Evolutionary conservation across 2,113 vertebrate genomes (phyloP), one percentile per base, ranked within the genome.

Genomic region (Neodontobutis hainanensis): DNA sequence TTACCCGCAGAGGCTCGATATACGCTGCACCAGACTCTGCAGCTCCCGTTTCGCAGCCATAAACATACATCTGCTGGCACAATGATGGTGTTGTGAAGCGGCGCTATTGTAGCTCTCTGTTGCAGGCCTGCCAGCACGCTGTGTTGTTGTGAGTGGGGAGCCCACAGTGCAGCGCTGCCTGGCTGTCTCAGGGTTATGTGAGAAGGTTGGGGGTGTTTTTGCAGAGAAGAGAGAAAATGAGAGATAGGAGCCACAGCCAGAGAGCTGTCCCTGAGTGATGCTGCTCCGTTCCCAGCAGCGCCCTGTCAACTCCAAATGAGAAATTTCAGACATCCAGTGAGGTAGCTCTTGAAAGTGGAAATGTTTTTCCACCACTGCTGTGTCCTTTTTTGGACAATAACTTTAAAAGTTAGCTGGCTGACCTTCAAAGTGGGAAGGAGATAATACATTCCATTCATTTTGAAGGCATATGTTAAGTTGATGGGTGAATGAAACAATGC

Each of bases 241-340:
- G 71, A 87, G 82, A 87, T 74, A 78, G 76, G 68, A 81, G 77
- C 73, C 71, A 78, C 61, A 80, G 76, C 81, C 73, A 70, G 80
- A 78, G 78, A 85, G 61, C 75, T 68, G 78, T 85, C 83, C 81
- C 80, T 80, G 88, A 90, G 72, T 86, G 84, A 89, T 85, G 75
- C 84, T 61, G 71, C 67, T 77, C 75, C 63, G 68, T 87, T 80
- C 75, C 73, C 76, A 84, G 67, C 77, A 86, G 82, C 83, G 67
- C 77, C 80, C 89, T 89, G 87, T 93, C 88, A 89, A 81, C 82
- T 65, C 78, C 81, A 89, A 91, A 92, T 91, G 88, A 92, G 86
- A 92, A 90, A 88, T 88, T 79, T 86, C 68, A 80, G 83, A 82
- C 83, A 85, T 84, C 73, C 71, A 83, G 81, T 75, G 73, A 90